Conservation (phyloP, 2,113 vertebrate genomes). For the Camelus dromedarius region DNA sequence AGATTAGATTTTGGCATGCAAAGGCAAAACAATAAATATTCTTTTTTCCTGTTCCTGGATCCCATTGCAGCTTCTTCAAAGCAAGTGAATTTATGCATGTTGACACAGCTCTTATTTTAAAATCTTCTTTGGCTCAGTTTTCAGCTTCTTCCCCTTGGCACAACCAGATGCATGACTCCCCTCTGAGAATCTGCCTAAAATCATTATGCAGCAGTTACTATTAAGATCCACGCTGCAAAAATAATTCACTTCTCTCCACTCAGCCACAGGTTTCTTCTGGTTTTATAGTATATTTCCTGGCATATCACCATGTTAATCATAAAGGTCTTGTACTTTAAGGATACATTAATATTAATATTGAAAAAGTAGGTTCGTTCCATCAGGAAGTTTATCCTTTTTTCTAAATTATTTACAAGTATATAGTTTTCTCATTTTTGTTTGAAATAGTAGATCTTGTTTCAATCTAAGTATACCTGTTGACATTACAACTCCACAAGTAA, state of each 20-base stretch:
- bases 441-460: slow-evolving; percentile 36
- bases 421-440: slow-evolving; percentile 49
- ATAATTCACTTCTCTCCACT: background rate
- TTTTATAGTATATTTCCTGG: background rate
- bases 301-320: background rate
- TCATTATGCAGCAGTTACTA: background rate
- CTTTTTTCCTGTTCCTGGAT: slow-evolving; percentile 67
- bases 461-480: background rate
- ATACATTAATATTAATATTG: background rate
- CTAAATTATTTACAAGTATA: slow-evolving; percentile 45
- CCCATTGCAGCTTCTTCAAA: slow-evolving; percentile 68
- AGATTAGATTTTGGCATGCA: slow-evolving; percentile 62
- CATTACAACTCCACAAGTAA: background rate
- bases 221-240: background rate
- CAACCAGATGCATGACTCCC: background rate
- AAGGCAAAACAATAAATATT: slow-evolving; percentile 70
- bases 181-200: background rate
- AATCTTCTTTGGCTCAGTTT: slow-evolving; percentile 62
- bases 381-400: slow-evolving; percentile 40
- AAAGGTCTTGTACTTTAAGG: background rate
- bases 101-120: slow-evolving; percentile 67
- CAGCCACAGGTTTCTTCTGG: background rate
- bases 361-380: background rate
- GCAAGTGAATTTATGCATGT: slow-evolving; percentile 67
- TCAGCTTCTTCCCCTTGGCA: slow-evolving; percentile 47